Percentiles rank a stretch among this genome's conserved stretches.
Evolutionary conservation across 2,113 vertebrate genomes (phyloP).

Genomic region (Colossoma macropomum): DNA sequence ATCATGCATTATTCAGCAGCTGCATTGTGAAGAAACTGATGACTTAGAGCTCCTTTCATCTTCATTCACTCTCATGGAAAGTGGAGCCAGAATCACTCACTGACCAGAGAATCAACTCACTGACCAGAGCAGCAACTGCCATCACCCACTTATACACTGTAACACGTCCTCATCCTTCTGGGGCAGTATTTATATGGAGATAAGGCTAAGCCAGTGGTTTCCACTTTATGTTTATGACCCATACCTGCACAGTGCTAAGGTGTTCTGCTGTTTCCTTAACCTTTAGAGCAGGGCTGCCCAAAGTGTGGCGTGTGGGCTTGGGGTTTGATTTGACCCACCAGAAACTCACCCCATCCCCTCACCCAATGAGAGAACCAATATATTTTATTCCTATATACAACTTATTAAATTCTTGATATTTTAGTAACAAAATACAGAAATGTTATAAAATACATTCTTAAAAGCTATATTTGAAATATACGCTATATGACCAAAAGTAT

Average conservation of each 20-base stretch:
- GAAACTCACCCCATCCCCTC: too few species aligned
- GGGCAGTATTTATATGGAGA: neutral
- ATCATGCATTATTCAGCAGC: slow-evolving; percentile 56
- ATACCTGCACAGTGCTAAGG: neutral
- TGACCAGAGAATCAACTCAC: neutral
- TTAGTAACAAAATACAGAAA: too few species aligned
- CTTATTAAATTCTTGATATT: too few species aligned
- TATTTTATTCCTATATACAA: too few species aligned
- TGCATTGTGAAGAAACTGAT: slow-evolving; percentile 34
- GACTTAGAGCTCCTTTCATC: neutral
- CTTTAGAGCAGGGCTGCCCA: too few species aligned
- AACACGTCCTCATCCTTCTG: neutral
- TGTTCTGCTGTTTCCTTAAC: neutral
- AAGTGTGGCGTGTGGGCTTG: too few species aligned
- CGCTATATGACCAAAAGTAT: too few species aligned
- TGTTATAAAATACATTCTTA: too few species aligned
- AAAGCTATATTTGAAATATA: too few species aligned
- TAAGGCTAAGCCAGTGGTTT: neutral
- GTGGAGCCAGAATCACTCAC: slow-evolving; percentile 20
- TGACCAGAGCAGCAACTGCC: neutral
- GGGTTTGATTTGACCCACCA: too few species aligned
- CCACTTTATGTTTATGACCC: neutral
- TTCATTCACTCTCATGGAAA: neutral
- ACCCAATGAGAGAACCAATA: too few species aligned
- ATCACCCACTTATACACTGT: neutral